Evolutionary conservation across 1,140 invertebrate genomes (phyloP), one percentile per base, ranked within the genome.

Genomic region (Pantala flavescens): DNA sequence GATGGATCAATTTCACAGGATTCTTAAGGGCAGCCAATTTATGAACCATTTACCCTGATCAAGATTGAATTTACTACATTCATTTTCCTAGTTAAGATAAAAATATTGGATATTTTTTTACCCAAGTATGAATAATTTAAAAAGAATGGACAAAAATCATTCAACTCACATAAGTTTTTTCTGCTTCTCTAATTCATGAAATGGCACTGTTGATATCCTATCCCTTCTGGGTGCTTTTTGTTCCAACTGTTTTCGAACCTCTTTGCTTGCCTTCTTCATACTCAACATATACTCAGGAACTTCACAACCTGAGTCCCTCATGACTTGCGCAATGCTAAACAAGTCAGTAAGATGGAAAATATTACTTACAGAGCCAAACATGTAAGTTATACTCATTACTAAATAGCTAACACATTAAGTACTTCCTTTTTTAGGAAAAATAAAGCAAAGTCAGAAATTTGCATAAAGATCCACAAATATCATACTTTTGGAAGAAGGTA

Each of bases 201-300:
- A 81, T 7, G 88, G 81, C 74, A 84, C 81, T 0, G 88, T 90
- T 19, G 87, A 86, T 78, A 92, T 91, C 14, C 85, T 83, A 73
- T 88, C 86, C 24, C 91, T 81, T 24, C 85, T 81, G 0, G 89
- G 87, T 0, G 88, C 87, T 74, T 82, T 84, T 71, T 82, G 85
- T 75, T 86, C 82, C 7, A 89, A 79, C 78, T 87, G 85, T 78
- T 87, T 89, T 75, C 85, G 84, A 78, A 88, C 86, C 23, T 88
- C 89, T 78, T 91, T 90, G 24, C 85, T 86, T 74, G 87, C 85
- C 80, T 90, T 91, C 78, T 93, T 93, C 80, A 96, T 85, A 76
- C 87, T 84, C 73, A 97, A 81, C 90, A 97, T 94, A 81, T 94
- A 98, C 0, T 93, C 90, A 0, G 96, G 95, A 10, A 98, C 92